Percentiles rank a stretch among this genome's conserved stretches.
Evolutionary conservation across 2,888 invertebrate species (phyloP).

Genomic region (Melieria omissa): DNA sequence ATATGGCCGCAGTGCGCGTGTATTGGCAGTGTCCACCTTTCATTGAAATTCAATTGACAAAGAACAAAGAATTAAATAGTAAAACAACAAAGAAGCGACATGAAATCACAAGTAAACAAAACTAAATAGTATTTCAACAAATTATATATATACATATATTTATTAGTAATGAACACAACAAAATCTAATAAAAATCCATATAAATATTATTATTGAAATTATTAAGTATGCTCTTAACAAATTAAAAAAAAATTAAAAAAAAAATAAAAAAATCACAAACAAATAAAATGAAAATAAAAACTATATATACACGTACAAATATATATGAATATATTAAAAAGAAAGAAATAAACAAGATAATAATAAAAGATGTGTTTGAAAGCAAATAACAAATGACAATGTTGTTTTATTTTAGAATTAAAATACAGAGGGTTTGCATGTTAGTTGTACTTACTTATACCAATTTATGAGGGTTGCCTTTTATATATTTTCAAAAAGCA

Average conservation of each 20-base stretch:
- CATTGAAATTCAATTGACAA: constrained; percentile 14
- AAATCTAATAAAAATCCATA: constrained; percentile 21
- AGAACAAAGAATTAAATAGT: constrained; percentile 12
- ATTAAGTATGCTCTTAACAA: constrained; percentile 38
- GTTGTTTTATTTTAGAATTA: too few species aligned
- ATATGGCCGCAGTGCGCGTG: too few species aligned
- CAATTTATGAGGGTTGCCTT: too few species aligned
- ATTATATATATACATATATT: constrained; percentile 39
- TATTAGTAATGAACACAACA: constrained; percentile 29
- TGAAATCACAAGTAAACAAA: constrained; percentile 8
- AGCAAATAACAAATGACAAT: too few species aligned
- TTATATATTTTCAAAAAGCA: too few species aligned
- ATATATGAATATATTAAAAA: constrained; percentile 17
- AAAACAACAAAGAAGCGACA: constrained; percentile 1
- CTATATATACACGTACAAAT: constrained; percentile 1
- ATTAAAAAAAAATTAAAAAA: constrained; percentile 30
- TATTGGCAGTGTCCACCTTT: not conserved
- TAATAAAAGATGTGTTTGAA: too few species aligned
- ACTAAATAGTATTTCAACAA: constrained; percentile 32
- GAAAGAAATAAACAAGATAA: too few species aligned
- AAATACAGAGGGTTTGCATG: too few species aligned
- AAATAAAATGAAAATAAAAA: constrained; percentile 11
- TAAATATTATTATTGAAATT: constrained; percentile 11
- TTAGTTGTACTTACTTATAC: too few species aligned
- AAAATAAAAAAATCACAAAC: constrained; percentile 15